Evolutionary conservation across 2,888 invertebrate genomes (phyloP), one percentile per base, ranked within the genome.

Genomic region (Polydrusus cervinus): DNA sequence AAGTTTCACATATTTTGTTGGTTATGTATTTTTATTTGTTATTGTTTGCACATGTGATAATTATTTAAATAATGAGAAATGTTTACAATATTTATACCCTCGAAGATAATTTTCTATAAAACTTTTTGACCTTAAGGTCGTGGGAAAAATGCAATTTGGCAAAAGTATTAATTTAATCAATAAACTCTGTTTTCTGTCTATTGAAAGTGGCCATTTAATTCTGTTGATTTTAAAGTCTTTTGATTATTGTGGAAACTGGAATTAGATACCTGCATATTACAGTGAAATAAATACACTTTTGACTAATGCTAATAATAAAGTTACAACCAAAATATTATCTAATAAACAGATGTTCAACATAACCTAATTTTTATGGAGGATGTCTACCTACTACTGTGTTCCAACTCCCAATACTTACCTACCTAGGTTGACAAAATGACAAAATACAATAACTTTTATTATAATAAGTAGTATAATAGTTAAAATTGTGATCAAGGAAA

Each of bases 11-110:
- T 66, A 71, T 53, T 75, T 71, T 71, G 67, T 71, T 75, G 71
- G 71, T 75, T 71, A 71, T 75, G 75, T 70, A 71, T 75, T 71
- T 71, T 67, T 71, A 75, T 75, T 75, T 75, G 67, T 75, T 75
- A 68, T 75, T 71, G 71, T 74, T 64, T 68, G 61, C 43, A 55
- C 71, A 71, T 71, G 71, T 71, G 71, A 71, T 53, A 30, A 71
- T 65, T 57, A 71, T 64, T 71, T 55, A 71, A 71, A 71, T 65
- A 45, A 10, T 45, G 11, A 10, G 30, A n/a, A 55, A 60, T 43
- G 34, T 66, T 51, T 66, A 40, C 16, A 40, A 51, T 25, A 62
- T 30, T 30, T 30, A 57, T 47, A 45, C 47, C 13, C 30, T 9
- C 1, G 10, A 20, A 16, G 10, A 7, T 62, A 5, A 13, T 40